Evolutionary conservation across 1,140 invertebrate species (phyloP).

Genomic region (Nymphalis io): DNA sequence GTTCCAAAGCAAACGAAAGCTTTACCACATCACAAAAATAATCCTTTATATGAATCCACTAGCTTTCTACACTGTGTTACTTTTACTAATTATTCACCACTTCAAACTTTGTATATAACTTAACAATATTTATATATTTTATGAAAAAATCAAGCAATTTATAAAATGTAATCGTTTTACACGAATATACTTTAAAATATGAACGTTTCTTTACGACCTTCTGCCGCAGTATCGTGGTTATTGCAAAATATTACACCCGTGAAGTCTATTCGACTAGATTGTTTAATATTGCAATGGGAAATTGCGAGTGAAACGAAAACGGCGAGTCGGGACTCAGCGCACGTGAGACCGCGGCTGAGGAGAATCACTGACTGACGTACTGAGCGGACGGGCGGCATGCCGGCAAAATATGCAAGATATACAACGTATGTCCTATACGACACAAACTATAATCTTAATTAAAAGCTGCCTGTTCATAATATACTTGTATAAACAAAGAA

Average conservation of each 20-base stretch:
- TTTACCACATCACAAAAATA: constrained; percentile 32
- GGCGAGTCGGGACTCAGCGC: constrained; percentile 30
- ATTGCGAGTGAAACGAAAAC: constrained; percentile 33
- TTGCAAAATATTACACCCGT: constrained; percentile 62
- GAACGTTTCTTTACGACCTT: constrained; percentile 50
- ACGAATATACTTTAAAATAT: constrained; percentile 46
- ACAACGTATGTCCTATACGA: constrained; percentile 2
- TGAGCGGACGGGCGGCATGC: constrained; percentile 19
- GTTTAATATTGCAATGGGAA: constrained; percentile 51
- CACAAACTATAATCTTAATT: constrained; percentile 17
- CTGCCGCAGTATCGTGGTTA: constrained; percentile 32
- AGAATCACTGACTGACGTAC: constrained; percentile 43
- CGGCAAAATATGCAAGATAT: constrained; percentile 18
- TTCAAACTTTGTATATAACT: not conserved
- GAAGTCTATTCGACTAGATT: constrained; percentile 49
- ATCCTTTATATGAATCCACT: not conserved
- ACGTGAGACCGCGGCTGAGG: constrained; percentile 49
- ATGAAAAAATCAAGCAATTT: not conserved
- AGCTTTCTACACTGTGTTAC: not conserved
- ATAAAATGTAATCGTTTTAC: constrained; percentile 5
- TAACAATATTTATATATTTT: not conserved
- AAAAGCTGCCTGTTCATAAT: constrained; percentile 4
- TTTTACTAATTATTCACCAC: not conserved
- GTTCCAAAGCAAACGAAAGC: constrained; percentile 28
- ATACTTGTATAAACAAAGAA: not conserved